Base-by-base conservation (phyloP, 2,797 vertebrate genomes). In the Hephaestus fuliginosus region DNA sequence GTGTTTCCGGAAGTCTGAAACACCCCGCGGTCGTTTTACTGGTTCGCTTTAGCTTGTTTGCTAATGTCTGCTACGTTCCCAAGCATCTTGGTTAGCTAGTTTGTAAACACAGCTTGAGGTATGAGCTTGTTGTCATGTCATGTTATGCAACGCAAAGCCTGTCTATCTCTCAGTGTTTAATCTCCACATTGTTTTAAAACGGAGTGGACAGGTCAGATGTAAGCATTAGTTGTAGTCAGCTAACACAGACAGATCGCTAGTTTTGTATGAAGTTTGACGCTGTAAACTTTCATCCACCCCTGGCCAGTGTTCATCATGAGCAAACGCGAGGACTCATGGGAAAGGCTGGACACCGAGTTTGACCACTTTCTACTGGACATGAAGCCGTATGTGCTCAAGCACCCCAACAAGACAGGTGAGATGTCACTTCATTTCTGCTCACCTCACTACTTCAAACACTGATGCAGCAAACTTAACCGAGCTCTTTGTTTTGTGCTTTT, bases 301-400 rank as follows among this genome's bases (percentile, higher is more conserved):
- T 10, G 14, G 20, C 52, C 89, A 78, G 81, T 55, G 30, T 33
- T 33, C 52, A 95, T 61, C 72, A 97, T 97, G 96, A 96, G 82
- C 82, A 93, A 85, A 43, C 91, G 95, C 9, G 96, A 97, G 36
- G 95, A 97, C 74, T 88, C 91, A 0, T 94, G 94, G 94, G 96
- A 97, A 25, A 95, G 91, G 48, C 80, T 99, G 84, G 97, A 99
- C 78, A 92, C 94, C 0, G 97, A 99, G 68, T 97, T 99, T 91
- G 97, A 99, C 87, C 94, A 95, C 78, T 95, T 91, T 61, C 88
- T 98, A 11, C 94, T 97, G 65, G 97, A 99, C 74, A 97, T 99
- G 97, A 99, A 98, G 85, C 97, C 97, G 0, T 96, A 95, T 69
- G 96, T 99, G 36, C 94, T 98, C 8, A 98, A 96, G 78, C 93